Percentiles rank a stretch among this genome's conserved stretches.
Conservation (phyloP, 2,888 invertebrate species). For the Gandaritis pyraliata region DNA sequence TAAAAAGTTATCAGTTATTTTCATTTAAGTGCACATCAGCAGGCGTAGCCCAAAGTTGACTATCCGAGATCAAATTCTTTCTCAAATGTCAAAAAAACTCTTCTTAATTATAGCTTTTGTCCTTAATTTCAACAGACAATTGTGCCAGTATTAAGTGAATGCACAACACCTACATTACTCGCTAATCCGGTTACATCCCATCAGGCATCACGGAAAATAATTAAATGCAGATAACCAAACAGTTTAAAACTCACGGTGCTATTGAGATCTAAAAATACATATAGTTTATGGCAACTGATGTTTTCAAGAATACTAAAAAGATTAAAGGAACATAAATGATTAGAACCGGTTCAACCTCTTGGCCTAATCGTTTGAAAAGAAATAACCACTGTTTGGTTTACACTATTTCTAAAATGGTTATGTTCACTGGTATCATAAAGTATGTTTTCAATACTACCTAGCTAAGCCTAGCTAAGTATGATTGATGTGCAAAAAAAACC, state of each 20-base stretch:
- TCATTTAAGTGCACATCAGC: too few relatives aligned
- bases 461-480: neutral
- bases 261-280: constrained; percentile 76
- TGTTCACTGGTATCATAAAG: constrained; percentile 8
- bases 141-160: too few relatives aligned
- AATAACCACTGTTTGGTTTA: too few relatives aligned
- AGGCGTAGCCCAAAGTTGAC: too few relatives aligned
- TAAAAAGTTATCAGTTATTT: too few relatives aligned
- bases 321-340: neutral
- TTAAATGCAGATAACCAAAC: constrained; percentile 43
- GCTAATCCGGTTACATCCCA: neutral
- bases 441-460: neutral
- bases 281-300: constrained; percentile 3
- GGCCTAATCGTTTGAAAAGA: neutral
- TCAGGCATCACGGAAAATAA: neutral
- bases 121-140: too few relatives aligned
- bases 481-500: neutral
- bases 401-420: neutral
- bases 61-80: too few relatives aligned
- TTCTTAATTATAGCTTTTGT: too few relatives aligned
- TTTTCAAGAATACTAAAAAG: constrained; percentile 2
- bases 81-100: too few relatives aligned
- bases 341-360: neutral
- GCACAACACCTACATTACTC: neutral
- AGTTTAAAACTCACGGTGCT: constrained; percentile 66